Evolutionary conservation across 2,113 vertebrate species (phyloP).

Genomic region (Reinhardtius hippoglossoides): DNA sequence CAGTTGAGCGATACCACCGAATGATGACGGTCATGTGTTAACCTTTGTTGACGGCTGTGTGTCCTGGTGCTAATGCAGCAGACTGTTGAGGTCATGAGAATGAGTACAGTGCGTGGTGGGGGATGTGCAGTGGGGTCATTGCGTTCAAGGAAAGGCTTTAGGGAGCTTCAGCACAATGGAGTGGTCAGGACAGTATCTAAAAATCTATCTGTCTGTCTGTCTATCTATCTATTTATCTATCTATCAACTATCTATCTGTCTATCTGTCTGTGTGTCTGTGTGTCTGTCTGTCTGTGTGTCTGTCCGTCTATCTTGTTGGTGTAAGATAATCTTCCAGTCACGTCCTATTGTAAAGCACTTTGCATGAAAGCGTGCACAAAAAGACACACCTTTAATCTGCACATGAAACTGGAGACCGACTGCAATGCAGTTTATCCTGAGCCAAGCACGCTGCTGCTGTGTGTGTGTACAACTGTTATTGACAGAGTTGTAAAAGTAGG

Average conservation of each 20-base stretch:
- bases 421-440: conserved; percentile 39
- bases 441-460: conserved; percentile 22
- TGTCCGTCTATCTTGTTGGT: too few species aligned
- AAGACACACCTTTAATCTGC: conserved; percentile 24
- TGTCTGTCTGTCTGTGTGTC: too few species aligned
- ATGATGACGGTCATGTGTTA: neutral
- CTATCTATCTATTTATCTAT: too few species aligned
- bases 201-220: neutral
- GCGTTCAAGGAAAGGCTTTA: neutral
- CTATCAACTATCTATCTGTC: too few species aligned
- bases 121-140: neutral
- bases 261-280: too few species aligned
- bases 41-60: neutral
- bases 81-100: neutral
- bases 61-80: neutral
- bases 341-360: neutral
- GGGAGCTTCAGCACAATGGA: neutral
- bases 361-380: neutral
- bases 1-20: neutral
- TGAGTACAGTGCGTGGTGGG: neutral
- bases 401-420: conserved; percentile 34
- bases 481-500: conserved; percentile 33
- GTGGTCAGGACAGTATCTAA: neutral
- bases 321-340: neutral
- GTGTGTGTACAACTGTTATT: conserved; percentile 7